A percentile compares a stretch with the other conserved stretches of the same genome.
Evolutionary conservation across 1,140 invertebrate species (phyloP).

Genomic region (Bursaphelenchus mucronatus): DNA sequence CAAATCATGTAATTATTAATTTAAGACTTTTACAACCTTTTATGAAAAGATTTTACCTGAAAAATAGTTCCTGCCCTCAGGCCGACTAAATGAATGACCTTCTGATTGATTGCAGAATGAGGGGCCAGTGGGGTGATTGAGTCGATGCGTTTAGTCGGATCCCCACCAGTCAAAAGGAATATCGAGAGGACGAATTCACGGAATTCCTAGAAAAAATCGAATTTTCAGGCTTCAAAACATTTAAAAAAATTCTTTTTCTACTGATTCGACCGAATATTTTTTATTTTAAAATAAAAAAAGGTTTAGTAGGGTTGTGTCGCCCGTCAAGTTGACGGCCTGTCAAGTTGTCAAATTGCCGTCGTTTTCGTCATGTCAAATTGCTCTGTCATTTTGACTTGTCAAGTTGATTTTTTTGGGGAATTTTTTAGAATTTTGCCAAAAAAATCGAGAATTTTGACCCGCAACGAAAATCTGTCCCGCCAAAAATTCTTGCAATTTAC

Average conservation of each 20-base stretch:
- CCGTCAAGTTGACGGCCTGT: too few species aligned
- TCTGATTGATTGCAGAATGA: background rate
- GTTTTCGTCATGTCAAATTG: too few species aligned
- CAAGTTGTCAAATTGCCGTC: too few species aligned
- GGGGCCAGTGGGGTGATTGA: background rate
- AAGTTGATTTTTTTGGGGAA: too few species aligned
- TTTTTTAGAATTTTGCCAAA: too few species aligned
- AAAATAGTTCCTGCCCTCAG: background rate
- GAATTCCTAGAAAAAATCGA: conserved; percentile 38
- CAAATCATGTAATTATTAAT: background rate
- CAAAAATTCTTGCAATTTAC: too few species aligned
- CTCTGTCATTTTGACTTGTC: too few species aligned
- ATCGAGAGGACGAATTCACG: conserved; percentile 44
- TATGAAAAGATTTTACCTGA: background rate
- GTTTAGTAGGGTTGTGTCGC: too few species aligned
- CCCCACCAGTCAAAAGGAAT: conserved; percentile 37
- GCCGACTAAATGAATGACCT: background rate
- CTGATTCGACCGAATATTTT: conserved; percentile 4
- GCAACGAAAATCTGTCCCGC: too few species aligned
- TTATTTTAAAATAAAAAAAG: too few species aligned
- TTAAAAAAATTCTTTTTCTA: conserved; percentile 2
- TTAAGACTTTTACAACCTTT: background rate
- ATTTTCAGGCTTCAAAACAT: too few species aligned
- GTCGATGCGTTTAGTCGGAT: conserved; percentile 21
- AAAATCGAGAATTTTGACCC: too few species aligned